A percentile compares a stretch with the other conserved stretches of the same genome.
phyloP scores from a whole-genome alignment of 2,113 vertebrate species.

The Mesembrinibis cayennensis region DNA sequence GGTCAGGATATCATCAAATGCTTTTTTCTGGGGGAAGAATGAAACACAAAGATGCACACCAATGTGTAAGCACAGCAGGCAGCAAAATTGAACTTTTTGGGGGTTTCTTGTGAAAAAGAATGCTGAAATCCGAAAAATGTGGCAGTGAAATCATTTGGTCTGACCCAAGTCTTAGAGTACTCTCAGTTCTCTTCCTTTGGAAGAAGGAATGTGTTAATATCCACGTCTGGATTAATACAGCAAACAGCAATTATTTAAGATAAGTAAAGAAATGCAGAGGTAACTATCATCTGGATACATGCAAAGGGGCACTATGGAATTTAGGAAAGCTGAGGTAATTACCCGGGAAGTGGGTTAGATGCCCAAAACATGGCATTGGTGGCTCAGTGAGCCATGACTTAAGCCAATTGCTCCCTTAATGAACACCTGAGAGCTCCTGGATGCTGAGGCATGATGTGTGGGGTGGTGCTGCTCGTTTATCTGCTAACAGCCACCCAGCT shows the following conservation, averaged over 20 bases:
- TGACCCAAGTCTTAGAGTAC: neutral
- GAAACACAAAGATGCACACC: neutral
- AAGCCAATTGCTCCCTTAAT: neutral
- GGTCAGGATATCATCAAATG: constrained; percentile 71
- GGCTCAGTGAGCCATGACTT: neutral
- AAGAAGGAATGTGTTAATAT: neutral
- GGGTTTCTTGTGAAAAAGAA: neutral
- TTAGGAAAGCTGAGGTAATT: neutral
- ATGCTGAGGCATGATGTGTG: neutral
- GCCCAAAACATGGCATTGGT: neutral
- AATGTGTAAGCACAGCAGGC: neutral
- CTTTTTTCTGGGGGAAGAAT: constrained; percentile 46
- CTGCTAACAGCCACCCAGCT: neutral
- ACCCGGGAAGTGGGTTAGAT: neutral
- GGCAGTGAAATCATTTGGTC: neutral
- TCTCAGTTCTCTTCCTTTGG: neutral
- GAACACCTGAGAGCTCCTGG: neutral
- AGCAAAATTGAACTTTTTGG: neutral
- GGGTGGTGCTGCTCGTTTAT: accelerated
- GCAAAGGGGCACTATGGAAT: neutral
- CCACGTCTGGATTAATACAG: neutral
- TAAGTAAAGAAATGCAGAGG: neutral
- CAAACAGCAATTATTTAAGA: neutral
- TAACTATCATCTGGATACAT: neutral
- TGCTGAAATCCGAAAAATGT: neutral